These are phyloP conservation scores for Plutella xylostella DNA, from an alignment of 2,888 invertebrate genomes.

Conservation along the genomic window DNA sequence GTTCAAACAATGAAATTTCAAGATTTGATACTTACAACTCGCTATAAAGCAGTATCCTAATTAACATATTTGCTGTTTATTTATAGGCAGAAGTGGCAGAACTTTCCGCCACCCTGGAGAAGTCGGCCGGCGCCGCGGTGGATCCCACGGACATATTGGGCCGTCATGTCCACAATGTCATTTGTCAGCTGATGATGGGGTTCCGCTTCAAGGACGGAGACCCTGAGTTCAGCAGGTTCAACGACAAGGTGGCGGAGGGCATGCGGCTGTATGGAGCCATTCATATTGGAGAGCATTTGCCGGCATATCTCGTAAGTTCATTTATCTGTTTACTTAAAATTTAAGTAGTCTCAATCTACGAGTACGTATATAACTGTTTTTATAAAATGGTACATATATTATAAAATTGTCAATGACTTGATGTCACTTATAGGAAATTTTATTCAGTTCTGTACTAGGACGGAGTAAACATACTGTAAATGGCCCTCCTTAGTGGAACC, in stretches of 20 bases:
- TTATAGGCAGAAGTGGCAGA: slow-evolving; percentile 76
- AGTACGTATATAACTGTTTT: too few relatives aligned
- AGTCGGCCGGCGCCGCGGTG: slow-evolving; percentile 67
- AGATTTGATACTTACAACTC: too few relatives aligned
- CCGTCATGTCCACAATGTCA: slow-evolving; percentile 85
- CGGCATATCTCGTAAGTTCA: slow-evolving; percentile 69
- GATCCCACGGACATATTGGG: slow-evolving; percentile 77
- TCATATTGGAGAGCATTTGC: slow-evolving; percentile 80
- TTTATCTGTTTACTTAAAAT: too few relatives aligned
- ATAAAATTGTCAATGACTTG: too few relatives aligned
- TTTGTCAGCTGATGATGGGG: slow-evolving; percentile 86
- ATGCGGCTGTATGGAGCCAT: slow-evolving; percentile 83
- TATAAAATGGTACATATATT: too few relatives aligned
- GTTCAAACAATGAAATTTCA: too few relatives aligned
- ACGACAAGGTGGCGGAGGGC: slow-evolving; percentile 82
- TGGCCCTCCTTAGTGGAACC: too few relatives aligned
- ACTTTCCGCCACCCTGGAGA: slow-evolving; percentile 70
- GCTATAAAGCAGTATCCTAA: background rate
- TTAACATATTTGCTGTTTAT: background rate
- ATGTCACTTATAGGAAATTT: too few relatives aligned
- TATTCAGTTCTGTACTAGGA: too few relatives aligned
- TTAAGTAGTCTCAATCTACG: too few relatives aligned
- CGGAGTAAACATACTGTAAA: too few relatives aligned
- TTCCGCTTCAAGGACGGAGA: slow-evolving; percentile 81
- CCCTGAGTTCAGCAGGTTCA: slow-evolving; percentile 76